Conservation (phyloP, 37 sponge, comb jelly and placozoan species). For the Tethya wilhelma region DNA sequence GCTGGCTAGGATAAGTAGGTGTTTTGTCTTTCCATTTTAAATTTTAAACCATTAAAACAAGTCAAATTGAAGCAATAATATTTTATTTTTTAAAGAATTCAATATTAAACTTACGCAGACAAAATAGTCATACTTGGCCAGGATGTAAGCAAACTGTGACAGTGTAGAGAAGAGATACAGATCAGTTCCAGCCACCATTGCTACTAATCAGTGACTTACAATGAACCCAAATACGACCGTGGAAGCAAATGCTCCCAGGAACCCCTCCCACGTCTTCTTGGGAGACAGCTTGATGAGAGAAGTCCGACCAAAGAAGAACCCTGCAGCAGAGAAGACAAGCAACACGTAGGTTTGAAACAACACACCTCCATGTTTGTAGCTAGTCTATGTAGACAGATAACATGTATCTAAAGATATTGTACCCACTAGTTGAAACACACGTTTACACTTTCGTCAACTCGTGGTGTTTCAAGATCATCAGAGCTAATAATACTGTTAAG, state of each 20-base stretch:
- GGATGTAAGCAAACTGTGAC: conserved; percentile 70
- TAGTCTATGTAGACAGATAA: no score
- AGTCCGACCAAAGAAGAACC: conserved; percentile 96
- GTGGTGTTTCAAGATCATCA: not conserved
- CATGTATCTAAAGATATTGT: no score
- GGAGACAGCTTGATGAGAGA: conserved; percentile 95
- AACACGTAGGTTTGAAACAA: not conserved
- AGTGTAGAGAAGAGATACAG: not conserved
- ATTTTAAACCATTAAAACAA: no score
- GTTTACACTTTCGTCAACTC: no score
- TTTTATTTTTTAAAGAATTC: no score
- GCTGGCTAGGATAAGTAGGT: no score
- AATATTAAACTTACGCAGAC: conserved; percentile 89
- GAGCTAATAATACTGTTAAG: not conserved
- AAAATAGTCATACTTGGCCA: conserved; percentile 72
- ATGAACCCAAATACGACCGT: conserved; percentile 89
- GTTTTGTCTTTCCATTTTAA: no score
- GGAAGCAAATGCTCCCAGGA: conserved; percentile 85
- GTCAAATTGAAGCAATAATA: no score
- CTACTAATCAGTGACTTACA: conserved; percentile 34
- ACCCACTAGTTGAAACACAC: no score
- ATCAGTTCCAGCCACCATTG: not conserved
- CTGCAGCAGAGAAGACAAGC: conserved; percentile 14
- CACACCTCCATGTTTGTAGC: no score
- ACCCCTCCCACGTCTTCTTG: conserved; percentile 99